These are phyloP conservation scores for Plemyria rubiginata DNA, from an alignment of 2,888 invertebrate genomes.

Conservation along the genomic window DNA sequence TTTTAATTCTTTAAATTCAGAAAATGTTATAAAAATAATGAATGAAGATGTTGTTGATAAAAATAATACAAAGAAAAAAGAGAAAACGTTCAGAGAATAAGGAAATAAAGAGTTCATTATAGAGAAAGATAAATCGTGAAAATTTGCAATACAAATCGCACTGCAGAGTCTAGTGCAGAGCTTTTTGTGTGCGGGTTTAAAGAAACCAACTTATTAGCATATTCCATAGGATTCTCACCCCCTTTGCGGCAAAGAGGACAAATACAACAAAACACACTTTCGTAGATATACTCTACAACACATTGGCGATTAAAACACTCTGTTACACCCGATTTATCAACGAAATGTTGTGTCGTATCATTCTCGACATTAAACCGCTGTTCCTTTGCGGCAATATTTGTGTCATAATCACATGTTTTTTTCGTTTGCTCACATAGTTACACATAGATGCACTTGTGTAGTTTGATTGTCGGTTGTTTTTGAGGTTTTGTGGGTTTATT, in stretches of 20 bases:
- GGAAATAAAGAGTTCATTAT: slow-evolving; percentile 22
- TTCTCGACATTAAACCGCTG: slow-evolving; percentile 66
- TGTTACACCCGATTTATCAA: slow-evolving; percentile 75
- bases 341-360: slow-evolving; percentile 79
- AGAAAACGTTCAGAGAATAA: background rate
- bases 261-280: slow-evolving; percentile 49
- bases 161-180: slow-evolving; percentile 84
- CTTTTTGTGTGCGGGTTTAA: slow-evolving; percentile 80
- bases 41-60: slow-evolving; percentile 15
- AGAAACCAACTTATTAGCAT: slow-evolving; percentile 81
- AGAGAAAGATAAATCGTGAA: slow-evolving; percentile 52
- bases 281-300: slow-evolving; percentile 59
- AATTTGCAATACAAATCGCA: slow-evolving; percentile 84
- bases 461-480: slow-evolving; percentile 52
- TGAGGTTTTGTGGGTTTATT: slow-evolving; percentile 67
- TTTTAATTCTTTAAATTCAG: background rate
- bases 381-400: slow-evolving; percentile 47
- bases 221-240: slow-evolving; percentile 71
- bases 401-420: slow-evolving; percentile 45
- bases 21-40: slow-evolving; percentile 5
- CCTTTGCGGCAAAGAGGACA: slow-evolving; percentile 55
- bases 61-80: background rate
- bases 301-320: slow-evolving; percentile 75
- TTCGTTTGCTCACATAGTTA: slow-evolving; percentile 46
- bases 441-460: slow-evolving; percentile 54